Evolutionary conservation across 2,113 vertebrate genomes (phyloP).

Genomic region (Illadopsis cleaveri): DNA sequence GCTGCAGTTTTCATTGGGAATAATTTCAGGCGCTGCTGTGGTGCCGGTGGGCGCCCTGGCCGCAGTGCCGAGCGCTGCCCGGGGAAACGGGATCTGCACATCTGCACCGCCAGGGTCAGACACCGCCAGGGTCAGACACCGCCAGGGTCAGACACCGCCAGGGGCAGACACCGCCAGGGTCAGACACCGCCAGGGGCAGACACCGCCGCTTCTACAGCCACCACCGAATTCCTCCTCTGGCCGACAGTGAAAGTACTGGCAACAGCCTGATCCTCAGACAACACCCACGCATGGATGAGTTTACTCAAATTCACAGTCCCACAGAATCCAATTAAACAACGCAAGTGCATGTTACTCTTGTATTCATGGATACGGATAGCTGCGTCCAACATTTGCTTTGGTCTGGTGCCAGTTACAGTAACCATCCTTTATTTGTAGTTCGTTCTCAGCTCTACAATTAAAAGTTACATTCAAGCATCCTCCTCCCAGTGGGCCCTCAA

Average conservation of each 20-base stretch:
- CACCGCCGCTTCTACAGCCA: accelerated
- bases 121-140: no score
- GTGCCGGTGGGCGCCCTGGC: no score
- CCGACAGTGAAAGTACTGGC: accelerated
- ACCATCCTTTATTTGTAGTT: neutral
- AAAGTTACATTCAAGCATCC: conserved; percentile 18
- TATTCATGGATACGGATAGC: neutral
- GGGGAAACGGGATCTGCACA: no score
- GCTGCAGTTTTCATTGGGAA: no score
- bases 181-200: neutral
- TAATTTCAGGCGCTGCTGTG: no score
- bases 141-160: no score
- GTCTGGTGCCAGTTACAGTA: neutral
- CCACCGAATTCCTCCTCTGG: neutral
- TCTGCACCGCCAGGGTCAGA: no score
- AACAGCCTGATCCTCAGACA: neutral
- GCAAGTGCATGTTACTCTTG: neutral
- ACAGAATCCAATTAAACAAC: conserved; percentile 34
- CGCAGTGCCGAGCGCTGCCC: no score
- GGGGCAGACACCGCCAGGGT: no score
- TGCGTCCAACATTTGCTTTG: neutral
- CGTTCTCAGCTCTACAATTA: neutral
- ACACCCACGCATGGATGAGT: neutral
- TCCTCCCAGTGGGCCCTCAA: neutral
- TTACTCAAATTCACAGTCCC: neutral